Evolutionary conservation across 2,113 vertebrate genomes (phyloP), one percentile per base, ranked within the genome.

Genomic region (Grammomys surdaster): DNA sequence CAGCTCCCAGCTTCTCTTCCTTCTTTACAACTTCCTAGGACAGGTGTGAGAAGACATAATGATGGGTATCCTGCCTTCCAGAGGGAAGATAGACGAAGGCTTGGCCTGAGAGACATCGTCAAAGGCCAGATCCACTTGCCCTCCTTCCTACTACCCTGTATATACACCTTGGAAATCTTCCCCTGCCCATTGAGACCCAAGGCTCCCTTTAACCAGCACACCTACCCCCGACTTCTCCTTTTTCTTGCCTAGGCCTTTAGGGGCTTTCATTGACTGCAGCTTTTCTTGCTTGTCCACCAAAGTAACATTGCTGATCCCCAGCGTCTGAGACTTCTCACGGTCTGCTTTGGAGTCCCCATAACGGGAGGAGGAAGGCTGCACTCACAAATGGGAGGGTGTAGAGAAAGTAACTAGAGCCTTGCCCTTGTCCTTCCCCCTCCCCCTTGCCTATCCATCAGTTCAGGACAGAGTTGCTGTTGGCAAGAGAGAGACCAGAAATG

Each of bases 191-290:
- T n/a, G 31, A 3, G 12, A 10, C 54, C 58, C 46, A 26, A n/a
- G 40, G 46, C n/a, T 31, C 73, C 36, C 51, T 10, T 0, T 13
- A 60, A 10, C 43, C 56, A 7, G 76, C 51, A 26, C 65, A 65
- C 75, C 82, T 82, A 81, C 95, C 96, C 60, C 40, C 0, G 93
- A 3, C 98, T 98, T 98, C 65, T 98, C 98, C 95, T 98, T 99
- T 88, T 99, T 99, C 96, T 98, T 99, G 88, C 48, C 0, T 6
- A 91, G 2, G 31, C 40, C 56, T 87, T 98, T 99, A 7, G 76
- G 51, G 0, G 48, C 40, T 96, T 99, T 99, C n/a, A 7, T 0
- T 0, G 3, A 0, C 48, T 94, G 95, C 4, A 86, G 17, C 96
- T 97, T 98, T 67, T 96, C 98, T 0, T 97, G 5, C 95, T 95